A percentile compares a stretch with the other conserved stretches of the same genome.
Evolutionary conservation across 2,797 vertebrate genomes (phyloP).

Genomic region (Morelia viridis): DNA sequence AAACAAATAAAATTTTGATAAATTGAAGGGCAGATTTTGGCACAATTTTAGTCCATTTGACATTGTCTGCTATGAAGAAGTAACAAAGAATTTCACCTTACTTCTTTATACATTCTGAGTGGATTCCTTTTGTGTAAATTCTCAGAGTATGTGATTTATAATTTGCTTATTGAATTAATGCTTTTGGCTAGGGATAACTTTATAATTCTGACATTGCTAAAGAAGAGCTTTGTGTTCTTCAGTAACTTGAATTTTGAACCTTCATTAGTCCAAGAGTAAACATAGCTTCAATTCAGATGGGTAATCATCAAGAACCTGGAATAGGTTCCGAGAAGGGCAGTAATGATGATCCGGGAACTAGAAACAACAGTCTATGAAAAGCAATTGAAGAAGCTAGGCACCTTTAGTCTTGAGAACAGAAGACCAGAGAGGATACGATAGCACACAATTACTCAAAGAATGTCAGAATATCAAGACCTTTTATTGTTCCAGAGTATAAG

Average conservation of each 20-base stretch:
- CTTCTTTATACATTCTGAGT: background rate
- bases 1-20: background rate
- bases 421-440: background rate
- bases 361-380: background rate
- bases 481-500: background rate
- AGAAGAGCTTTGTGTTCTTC: background rate
- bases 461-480: background rate
- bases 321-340: background rate
- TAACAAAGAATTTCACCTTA: background rate
- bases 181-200: background rate
- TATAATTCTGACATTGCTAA: background rate
- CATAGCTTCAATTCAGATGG: too few species aligned
- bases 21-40: background rate
- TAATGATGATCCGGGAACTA: background rate
- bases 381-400: background rate
- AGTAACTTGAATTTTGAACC: background rate
- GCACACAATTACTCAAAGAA: background rate
- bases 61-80: background rate
- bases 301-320: background rate
- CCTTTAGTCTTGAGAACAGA: background rate
- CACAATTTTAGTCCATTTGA: background rate
- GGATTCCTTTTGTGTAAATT: background rate
- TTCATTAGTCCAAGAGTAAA: background rate
- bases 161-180: background rate
- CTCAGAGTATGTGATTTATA: background rate